Percentiles rank a stretch among this genome's conserved stretches.
phyloP scores from a whole-genome alignment of 2,888 invertebrate species.

The Ethmia dodecea region DNA sequence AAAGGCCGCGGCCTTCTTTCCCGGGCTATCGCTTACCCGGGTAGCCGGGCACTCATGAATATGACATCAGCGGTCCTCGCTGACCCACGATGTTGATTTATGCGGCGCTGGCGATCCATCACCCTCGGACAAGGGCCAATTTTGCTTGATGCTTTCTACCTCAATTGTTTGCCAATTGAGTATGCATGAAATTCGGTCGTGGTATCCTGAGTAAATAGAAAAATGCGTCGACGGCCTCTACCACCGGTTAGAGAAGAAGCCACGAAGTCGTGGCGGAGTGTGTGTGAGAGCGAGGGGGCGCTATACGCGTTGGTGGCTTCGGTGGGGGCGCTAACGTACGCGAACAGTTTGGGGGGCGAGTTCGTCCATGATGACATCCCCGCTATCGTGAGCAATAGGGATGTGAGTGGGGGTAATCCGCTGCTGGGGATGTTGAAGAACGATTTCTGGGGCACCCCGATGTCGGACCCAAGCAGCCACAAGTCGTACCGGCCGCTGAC shows the following conservation, averaged over 20 bases:
- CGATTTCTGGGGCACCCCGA: conserved; percentile 94
- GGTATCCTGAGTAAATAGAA: conserved; percentile 4
- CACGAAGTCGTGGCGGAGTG: conserved; percentile 40
- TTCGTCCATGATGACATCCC: conserved; percentile 94
- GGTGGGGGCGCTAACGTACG: conserved; percentile 83
- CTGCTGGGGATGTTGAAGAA: conserved; percentile 82
- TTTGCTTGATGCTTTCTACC: conserved; percentile 27
- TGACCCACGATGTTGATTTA: conserved; percentile 59
- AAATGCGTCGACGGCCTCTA: conserved; percentile 68
- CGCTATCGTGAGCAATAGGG: conserved; percentile 88
- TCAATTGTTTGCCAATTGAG: no score
- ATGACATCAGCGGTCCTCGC: conserved; percentile 59
- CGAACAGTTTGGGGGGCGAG: conserved; percentile 86
- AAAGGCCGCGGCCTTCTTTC: conserved; percentile 30
- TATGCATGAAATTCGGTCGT: neutral
- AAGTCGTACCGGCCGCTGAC: conserved; percentile 93
- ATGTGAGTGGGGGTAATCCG: conserved; percentile 84
- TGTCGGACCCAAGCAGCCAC: conserved; percentile 89
- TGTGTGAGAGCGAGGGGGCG: conserved; percentile 75
- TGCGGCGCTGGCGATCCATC: conserved; percentile 57
- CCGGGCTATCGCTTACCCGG: conserved; percentile 40
- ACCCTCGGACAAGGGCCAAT: conserved; percentile 32
- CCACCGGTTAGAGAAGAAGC: conserved; percentile 66
- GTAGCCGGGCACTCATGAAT: conserved; percentile 57
- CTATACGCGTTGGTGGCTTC: conserved; percentile 80